These are phyloP conservation scores for Hyles euphorbiae DNA, from an alignment of 1,140 invertebrate species.

Conservation along the genomic window DNA sequence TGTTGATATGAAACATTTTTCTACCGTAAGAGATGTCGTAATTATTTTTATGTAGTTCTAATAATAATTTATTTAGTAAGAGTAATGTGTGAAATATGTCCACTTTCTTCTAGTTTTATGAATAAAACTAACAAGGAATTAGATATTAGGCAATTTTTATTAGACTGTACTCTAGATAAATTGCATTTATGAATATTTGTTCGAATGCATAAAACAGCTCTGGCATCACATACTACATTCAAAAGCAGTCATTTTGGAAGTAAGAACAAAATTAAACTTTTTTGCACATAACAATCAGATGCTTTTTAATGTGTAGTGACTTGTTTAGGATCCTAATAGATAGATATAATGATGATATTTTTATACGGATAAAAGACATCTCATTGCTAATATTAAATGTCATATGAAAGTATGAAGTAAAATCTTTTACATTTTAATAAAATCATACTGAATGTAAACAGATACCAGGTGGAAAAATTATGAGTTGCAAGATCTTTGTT, in stretches of 20 bases:
- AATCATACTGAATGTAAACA: no score
- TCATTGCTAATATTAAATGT: conserved; percentile 27
- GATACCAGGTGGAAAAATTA: no score
- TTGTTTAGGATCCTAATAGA: not conserved
- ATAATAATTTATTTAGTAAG: conserved; percentile 29
- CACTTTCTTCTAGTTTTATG: conserved; percentile 28
- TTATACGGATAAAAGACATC: conserved; percentile 65
- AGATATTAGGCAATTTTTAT: conserved; percentile 23
- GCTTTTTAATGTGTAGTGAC: not conserved
- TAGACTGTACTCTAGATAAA: conserved; percentile 26
- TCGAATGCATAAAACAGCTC: not conserved
- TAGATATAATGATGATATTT: conserved; percentile 59
- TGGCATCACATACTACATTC: no score
- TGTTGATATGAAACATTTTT: conserved; percentile 16
- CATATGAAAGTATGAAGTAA: conserved; percentile 17
- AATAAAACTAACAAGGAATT: conserved; percentile 27
- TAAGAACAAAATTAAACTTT: no score
- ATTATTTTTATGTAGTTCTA: conserved; percentile 29
- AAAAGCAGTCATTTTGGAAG: no score
- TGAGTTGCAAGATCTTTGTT: no score
- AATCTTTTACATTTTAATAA: not conserved
- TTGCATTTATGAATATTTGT: conserved; percentile 4
- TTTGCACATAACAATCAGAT: not conserved
- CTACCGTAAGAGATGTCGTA: conserved; percentile 21
- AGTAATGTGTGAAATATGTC: conserved; percentile 32